phyloP scores from a whole-genome alignment of 2,113 vertebrate genomes.

The Poecilia latipinna region DNA sequence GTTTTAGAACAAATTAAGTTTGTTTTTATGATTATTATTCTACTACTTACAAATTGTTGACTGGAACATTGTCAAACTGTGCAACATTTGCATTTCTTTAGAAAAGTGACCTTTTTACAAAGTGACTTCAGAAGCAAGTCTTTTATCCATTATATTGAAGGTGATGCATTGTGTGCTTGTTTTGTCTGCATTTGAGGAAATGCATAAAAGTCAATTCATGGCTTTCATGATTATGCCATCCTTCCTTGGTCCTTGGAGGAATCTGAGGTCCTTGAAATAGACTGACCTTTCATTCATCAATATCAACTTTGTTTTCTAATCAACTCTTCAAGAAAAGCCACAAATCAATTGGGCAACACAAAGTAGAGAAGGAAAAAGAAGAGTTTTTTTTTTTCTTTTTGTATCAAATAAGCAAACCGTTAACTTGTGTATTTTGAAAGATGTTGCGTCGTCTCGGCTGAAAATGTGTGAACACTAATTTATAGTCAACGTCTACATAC shows the following conservation, averaged over 20 bases:
- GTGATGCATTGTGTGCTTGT: conserved; percentile 22
- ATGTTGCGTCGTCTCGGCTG: not conserved
- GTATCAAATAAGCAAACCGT: not conserved
- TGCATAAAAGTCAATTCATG: conserved; percentile 51
- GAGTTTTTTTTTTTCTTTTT: not conserved
- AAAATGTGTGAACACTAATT: conserved; percentile 1
- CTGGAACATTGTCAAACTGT: conserved; percentile 24
- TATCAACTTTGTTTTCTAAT: conserved; percentile 24
- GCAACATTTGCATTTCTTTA: conserved; percentile 50
- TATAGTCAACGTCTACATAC: not conserved
- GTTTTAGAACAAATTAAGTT: not conserved
- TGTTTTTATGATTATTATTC: not conserved
- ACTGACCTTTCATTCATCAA: conserved; percentile 48
- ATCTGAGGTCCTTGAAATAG: conserved; percentile 32
- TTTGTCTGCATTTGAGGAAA: conserved; percentile 17
- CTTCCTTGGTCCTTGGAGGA: conserved; percentile 30
- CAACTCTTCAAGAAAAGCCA: conserved; percentile 6
- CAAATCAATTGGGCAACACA: conserved; percentile 4
- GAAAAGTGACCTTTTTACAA: conserved; percentile 41
- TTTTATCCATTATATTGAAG: conserved; percentile 18
- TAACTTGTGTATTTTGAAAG: not conserved
- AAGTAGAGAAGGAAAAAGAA: not conserved
- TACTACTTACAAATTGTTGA: conserved; percentile 1
- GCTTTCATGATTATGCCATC: conserved; percentile 40
- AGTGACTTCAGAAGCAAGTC: conserved; percentile 22